These are phyloP conservation scores for Punctoribates punctum DNA, from an alignment of 2,888 invertebrate species.

Conservation along the genomic window DNA sequence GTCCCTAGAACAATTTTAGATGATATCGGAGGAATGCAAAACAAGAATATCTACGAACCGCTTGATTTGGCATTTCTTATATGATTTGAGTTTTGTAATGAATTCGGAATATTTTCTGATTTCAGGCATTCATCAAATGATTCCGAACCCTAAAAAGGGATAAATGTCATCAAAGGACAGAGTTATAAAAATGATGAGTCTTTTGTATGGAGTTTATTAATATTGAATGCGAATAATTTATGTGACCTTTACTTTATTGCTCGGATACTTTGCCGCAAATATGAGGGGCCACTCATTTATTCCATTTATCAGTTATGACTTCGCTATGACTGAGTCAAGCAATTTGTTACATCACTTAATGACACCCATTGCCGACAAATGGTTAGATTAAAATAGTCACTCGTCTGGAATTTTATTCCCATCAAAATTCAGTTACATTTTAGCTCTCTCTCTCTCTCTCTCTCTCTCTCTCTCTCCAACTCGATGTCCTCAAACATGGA, in stretches of 20 bases:
- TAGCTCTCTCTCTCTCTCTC: conserved; percentile 1
- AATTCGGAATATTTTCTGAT: too few relatives aligned
- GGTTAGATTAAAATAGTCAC: background rate
- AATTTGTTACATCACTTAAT: conserved; percentile 1
- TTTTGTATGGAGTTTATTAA: too few relatives aligned
- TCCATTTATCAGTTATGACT: background rate
- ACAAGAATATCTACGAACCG: too few relatives aligned
- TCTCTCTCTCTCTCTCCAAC: conserved; percentile 10
- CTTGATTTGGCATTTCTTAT: too few relatives aligned
- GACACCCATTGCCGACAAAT: background rate
- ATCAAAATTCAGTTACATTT: background rate
- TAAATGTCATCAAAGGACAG: too few relatives aligned
- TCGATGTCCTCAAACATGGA: background rate
- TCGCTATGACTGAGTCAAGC: background rate
- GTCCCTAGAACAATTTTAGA: too few relatives aligned
- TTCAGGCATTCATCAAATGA: too few relatives aligned
- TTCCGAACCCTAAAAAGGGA: too few relatives aligned
- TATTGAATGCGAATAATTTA: background rate
- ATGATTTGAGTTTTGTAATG: too few relatives aligned
- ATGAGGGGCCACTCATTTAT: background rate
- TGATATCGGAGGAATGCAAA: background rate
- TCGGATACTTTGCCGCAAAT: background rate
- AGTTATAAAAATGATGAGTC: too few relatives aligned
- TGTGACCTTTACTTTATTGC: background rate
- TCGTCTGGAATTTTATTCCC: conserved; percentile 8